Evolutionary conservation across 2,888 invertebrate genomes (phyloP).

Genomic region (Eupithecia abbreviata): DNA sequence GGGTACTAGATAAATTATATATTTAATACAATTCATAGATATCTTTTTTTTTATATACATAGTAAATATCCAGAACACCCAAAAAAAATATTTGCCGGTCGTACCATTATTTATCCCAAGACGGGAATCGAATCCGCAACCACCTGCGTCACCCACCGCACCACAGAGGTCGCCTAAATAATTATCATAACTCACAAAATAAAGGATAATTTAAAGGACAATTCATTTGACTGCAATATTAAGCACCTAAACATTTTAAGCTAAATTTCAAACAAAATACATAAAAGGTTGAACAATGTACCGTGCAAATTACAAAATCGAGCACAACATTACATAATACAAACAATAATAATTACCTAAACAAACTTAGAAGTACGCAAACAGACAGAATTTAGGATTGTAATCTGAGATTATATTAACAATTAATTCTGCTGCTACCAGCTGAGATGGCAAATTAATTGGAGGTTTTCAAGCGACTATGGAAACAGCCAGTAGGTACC

Average conservation of each 20-base stretch:
- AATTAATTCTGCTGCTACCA: constrained; percentile 43
- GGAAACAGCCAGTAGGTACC: constrained; percentile 16
- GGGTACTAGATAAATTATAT: too few species aligned
- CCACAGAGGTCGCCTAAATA: too few species aligned
- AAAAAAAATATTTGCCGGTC: too few species aligned
- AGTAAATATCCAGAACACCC: too few species aligned
- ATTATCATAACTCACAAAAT: not conserved
- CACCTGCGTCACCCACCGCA: too few species aligned
- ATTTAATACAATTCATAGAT: too few species aligned
- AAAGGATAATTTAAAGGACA: not conserved
- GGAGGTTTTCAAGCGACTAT: constrained; percentile 28
- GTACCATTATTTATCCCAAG: too few species aligned
- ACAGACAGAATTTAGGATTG: constrained; percentile 42
- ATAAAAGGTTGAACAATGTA: not conserved
- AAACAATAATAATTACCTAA: constrained; percentile 24
- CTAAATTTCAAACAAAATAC: not conserved
- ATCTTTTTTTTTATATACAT: too few species aligned
- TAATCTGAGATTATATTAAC: constrained; percentile 44
- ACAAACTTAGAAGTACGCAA: constrained; percentile 29
- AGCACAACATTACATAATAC: not conserved
- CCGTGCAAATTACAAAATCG: not conserved
- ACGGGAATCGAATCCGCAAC: too few species aligned
- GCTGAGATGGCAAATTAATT: constrained; percentile 42
- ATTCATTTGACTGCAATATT: not conserved
- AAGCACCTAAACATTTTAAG: not conserved